Evolutionary conservation across 2,888 invertebrate genomes (phyloP).

Genomic region (Himalopsyche anomala): DNA sequence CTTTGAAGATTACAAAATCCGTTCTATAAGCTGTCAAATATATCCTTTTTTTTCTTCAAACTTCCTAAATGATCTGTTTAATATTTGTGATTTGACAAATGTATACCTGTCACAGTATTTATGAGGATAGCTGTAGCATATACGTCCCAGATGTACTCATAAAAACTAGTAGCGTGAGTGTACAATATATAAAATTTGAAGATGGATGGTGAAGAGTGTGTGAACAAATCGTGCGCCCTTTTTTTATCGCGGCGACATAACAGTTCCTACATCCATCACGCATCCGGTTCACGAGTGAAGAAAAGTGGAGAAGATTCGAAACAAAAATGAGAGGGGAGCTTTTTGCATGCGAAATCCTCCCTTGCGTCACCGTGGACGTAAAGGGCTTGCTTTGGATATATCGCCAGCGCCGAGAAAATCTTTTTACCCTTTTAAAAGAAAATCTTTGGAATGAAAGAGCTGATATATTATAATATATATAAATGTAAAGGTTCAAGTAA

Average conservation of each 20-base stretch:
- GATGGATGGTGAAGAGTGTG: background rate
- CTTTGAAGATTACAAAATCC: too few species aligned
- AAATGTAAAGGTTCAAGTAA: too few species aligned
- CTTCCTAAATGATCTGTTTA: too few species aligned
- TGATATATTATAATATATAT: background rate
- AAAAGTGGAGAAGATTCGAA: background rate
- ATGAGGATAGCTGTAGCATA: too few species aligned
- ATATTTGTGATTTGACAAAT: too few species aligned
- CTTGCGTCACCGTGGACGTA: background rate
- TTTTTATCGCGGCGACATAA: conserved; percentile 27
- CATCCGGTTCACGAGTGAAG: conserved; percentile 9
- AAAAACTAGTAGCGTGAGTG: background rate
- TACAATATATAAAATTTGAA: background rate
- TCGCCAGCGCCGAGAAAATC: conserved; percentile 10
- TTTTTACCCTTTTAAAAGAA: conserved; percentile 3
- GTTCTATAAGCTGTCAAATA: too few species aligned
- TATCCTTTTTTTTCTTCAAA: too few species aligned
- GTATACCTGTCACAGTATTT: too few species aligned
- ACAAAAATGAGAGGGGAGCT: background rate
- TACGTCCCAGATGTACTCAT: background rate
- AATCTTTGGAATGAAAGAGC: background rate
- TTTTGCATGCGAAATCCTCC: conserved; percentile 6
- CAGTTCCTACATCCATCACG: conserved; percentile 17
- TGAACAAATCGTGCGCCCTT: conserved; percentile 12
- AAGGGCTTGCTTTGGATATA: conserved; percentile 10